These are phyloP conservation scores for Cephalotes varians DNA, from an alignment of 2,888 invertebrate species.

Conservation along the genomic window DNA sequence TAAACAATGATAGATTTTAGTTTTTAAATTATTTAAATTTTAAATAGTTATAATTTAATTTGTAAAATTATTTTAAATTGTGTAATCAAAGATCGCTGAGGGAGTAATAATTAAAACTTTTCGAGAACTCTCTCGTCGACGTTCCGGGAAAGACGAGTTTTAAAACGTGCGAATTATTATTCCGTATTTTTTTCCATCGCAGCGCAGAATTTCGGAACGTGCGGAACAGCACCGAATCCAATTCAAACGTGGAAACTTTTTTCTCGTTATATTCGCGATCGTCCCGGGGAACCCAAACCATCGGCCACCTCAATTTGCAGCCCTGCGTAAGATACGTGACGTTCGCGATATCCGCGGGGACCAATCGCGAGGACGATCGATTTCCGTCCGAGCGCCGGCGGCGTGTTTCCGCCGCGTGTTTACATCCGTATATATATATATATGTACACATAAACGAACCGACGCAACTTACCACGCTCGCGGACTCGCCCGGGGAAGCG, in stretches of 20 bases:
- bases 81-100: not conserved
- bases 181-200: not conserved
- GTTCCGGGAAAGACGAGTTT: not conserved
- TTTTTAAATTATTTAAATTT: too few relatives aligned
- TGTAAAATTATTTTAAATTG: not conserved
- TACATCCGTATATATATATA: slow-evolving; percentile 13
- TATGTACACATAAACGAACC: slow-evolving; percentile 10
- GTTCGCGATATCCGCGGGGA: slow-evolving; percentile 31
- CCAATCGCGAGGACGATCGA: slow-evolving; percentile 38
- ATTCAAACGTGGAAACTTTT: slow-evolving; percentile 4
- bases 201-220: not conserved
- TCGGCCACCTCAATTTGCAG: slow-evolving; percentile 4
- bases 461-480: slow-evolving; percentile 66
- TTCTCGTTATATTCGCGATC: not conserved
- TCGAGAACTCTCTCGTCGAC: not conserved
- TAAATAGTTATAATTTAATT: too few relatives aligned
- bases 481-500: slow-evolving; percentile 57
- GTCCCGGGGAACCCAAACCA: not conserved
- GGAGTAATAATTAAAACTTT: not conserved
- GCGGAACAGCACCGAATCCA: not conserved
- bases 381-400: slow-evolving; percentile 16
- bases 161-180: not conserved
- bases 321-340: slow-evolving; percentile 38
- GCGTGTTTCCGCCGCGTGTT: slow-evolving; percentile 27
- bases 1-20: too few relatives aligned